A percentile compares a stretch with the other conserved stretches of the same genome.
Conservation (phyloP, 1,140 invertebrate genomes). For the Homarus americanus region DNA sequence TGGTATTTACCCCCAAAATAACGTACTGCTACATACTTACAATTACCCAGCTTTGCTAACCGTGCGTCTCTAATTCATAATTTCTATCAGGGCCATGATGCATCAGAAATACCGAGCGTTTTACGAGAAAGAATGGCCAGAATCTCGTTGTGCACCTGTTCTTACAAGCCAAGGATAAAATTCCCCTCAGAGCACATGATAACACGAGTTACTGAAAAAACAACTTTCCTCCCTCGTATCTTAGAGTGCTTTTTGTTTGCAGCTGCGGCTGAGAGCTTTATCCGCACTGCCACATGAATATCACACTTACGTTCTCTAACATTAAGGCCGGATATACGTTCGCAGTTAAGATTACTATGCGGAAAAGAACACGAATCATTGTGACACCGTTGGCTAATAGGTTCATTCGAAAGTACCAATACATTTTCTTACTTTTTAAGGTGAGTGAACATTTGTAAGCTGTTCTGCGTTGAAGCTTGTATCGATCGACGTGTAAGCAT, state of each 20-base stretch:
- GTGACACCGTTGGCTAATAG: constrained; percentile 75
- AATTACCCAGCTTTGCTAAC: not conserved
- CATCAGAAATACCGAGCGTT: constrained; percentile 19
- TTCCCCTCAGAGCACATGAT: constrained; percentile 72
- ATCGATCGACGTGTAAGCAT: not conserved
- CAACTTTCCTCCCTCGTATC: constrained; percentile 57
- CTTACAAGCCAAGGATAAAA: constrained; percentile 71
- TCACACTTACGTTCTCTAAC: constrained; percentile 7
- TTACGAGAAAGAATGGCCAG: not conserved
- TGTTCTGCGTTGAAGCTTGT: not conserved
- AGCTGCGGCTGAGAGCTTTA: constrained; percentile 39
- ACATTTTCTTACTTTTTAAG: constrained; percentile 68
- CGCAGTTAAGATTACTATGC: constrained; percentile 58
- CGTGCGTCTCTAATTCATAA: not conserved
- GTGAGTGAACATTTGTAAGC: not conserved
- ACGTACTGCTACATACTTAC: not conserved
- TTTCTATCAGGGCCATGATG: not conserved
- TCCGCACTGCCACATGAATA: constrained; percentile 29
- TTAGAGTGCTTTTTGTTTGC: constrained; percentile 61
- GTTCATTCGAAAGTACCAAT: constrained; percentile 74
- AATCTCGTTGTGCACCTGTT: constrained; percentile 64
- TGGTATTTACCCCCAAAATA: constrained; percentile 14
- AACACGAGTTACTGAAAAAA: constrained; percentile 69
- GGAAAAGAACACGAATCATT: constrained; percentile 75
- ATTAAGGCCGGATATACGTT: constrained; percentile 45